phyloP scores from a whole-genome alignment of 2,797 vertebrate species.

The Eutrigla gurnardus region DNA sequence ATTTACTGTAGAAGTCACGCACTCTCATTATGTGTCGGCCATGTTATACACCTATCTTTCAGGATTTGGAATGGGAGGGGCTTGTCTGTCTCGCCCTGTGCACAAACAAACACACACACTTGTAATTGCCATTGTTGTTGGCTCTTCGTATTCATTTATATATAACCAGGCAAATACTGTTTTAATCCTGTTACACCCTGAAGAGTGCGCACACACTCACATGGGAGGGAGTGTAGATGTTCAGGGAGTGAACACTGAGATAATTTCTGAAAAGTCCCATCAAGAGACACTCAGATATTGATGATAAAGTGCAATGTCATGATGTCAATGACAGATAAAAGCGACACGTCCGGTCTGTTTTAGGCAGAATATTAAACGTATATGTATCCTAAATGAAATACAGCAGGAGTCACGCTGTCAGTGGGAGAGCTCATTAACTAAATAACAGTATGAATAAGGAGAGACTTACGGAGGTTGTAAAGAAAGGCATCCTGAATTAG shows the following conservation, averaged over 20 bases:
- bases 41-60: slow-evolving; percentile 28
- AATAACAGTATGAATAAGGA: slow-evolving; percentile 3
- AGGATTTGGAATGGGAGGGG: slow-evolving; percentile 21
- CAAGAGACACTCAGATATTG: background rate
- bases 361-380: background rate
- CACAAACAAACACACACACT: background rate
- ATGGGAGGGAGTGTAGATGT: background rate
- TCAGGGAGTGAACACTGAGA: background rate
- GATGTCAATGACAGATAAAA: background rate
- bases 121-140: background rate
- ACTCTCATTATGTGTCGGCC: slow-evolving; percentile 28
- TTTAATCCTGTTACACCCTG: slow-evolving; percentile 15
- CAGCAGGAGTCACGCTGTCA: background rate
- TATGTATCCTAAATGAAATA: background rate
- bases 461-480: background rate
- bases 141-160: background rate
- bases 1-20: slow-evolving; percentile 26
- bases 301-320: background rate
- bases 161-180: background rate
- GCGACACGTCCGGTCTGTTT: background rate
- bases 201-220: background rate
- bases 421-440: background rate
- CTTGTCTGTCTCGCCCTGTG: background rate
- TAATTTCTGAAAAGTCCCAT: background rate
- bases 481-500: background rate